Conservation (phyloP, 2,888 invertebrate species). For the Poecilus cupreus region DNA sequence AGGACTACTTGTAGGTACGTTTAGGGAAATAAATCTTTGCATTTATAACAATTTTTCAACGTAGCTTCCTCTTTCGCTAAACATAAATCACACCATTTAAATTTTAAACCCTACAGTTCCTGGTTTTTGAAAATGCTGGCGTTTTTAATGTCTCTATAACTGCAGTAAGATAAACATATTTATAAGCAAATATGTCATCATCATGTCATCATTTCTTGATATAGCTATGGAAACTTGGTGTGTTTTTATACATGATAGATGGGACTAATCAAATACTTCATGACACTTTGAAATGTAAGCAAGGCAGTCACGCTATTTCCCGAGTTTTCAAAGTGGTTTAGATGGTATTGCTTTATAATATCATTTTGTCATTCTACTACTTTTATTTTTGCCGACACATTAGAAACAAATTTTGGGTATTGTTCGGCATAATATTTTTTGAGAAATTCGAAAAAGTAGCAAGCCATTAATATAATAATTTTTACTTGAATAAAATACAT, state of each 20-base stretch:
- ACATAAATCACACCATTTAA: neutral
- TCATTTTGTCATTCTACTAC: conserved; percentile 14
- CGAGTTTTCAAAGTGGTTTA: neutral
- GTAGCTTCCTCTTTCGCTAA: neutral
- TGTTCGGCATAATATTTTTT: too few relatives aligned
- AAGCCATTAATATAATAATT: too few relatives aligned
- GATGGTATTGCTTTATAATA: conserved; percentile 7
- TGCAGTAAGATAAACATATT: too few relatives aligned
- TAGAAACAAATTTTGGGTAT: too few relatives aligned
- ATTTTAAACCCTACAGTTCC: neutral
- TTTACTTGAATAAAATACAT: too few relatives aligned
- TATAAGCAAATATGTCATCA: neutral
- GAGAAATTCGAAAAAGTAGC: too few relatives aligned
- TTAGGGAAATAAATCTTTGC: conserved; percentile 11
- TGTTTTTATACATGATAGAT: conserved; percentile 20
- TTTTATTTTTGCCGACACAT: neutral
- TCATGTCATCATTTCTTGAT: neutral
- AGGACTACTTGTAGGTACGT: conserved; percentile 9
- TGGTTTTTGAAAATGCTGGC: too few relatives aligned
- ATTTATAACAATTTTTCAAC: conserved; percentile 15
- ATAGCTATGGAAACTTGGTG: neutral
- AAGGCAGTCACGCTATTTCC: neutral
- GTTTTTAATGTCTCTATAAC: too few relatives aligned
- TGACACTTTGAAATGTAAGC: neutral
- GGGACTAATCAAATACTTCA: conserved; percentile 14